Conservation (phyloP, 2,113 vertebrate species). For the Nipponia nippon region DNA sequence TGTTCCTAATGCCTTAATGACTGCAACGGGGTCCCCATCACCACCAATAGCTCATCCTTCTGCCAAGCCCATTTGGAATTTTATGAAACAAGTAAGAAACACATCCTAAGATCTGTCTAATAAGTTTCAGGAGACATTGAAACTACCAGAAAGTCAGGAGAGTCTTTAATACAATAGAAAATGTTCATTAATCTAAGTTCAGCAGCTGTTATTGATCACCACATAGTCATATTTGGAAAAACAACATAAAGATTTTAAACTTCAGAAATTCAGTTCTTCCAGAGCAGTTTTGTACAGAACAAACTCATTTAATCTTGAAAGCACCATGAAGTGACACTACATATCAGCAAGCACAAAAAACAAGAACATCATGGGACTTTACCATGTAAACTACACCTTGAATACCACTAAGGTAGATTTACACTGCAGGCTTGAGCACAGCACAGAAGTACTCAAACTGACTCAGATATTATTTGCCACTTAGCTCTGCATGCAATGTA, state of each 20-base stretch:
- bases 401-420: conserved; percentile 33
- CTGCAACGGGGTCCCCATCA: neutral
- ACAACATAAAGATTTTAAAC: neutral
- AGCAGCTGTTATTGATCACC: neutral
- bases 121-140: conserved; percentile 1
- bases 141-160: neutral
- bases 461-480: neutral
- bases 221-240: neutral
- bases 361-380: neutral
- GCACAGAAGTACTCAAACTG: neutral
- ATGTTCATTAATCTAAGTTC: neutral
- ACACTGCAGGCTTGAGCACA: conserved; percentile 22
- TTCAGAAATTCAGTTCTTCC: neutral
- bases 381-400: neutral
- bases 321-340: conserved; percentile 43
- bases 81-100: neutral
- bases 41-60: neutral
- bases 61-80: neutral
- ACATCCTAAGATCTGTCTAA: neutral
- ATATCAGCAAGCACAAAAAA: conserved; percentile 26
- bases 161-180: conserved; percentile 33
- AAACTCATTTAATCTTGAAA: conserved; percentile 59
- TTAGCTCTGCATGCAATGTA: conserved; percentile 31
- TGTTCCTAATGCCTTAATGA: neutral
- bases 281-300: conserved; percentile 50